Evolutionary conservation across 2,888 invertebrate genomes (phyloP), one percentile per base, ranked within the genome.

Genomic region (Pristionchus fissidentatus): DNA sequence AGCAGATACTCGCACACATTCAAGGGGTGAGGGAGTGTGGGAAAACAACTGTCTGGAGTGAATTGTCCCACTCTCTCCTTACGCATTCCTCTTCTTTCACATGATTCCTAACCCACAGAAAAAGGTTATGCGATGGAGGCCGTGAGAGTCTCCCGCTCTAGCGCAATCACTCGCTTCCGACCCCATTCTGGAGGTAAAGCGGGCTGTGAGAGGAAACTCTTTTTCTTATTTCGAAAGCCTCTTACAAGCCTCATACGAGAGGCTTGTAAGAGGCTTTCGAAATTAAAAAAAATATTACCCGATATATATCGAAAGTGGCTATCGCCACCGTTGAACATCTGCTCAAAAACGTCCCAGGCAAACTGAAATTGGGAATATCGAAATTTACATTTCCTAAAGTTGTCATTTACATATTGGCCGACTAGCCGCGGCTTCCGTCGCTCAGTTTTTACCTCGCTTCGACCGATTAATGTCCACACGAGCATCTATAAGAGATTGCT

Each of bases 301-400:
- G 49, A 49, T 1, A 49, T 49, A 32, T 32, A 77, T 26, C 26
- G n/a, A 26, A 77, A 77, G 1, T 46, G 32, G 32, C 49, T 46
- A 5, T 46, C 46, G 0, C 49, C 75, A 3, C 35, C 75, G 22
- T 77, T 49, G 49, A 77, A 49, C 46, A 77, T 49, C 32, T 77
- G 49, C 1, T 77, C 75, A 8, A 77, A 49, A 22, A 77, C 75
- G 7, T 46, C 75, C 75, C 75, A 77, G 1, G 75, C 13, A 26
- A 77, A 77, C 75, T 77, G 49, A 0, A 32, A 38, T 22, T 26
- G 10, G 7, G 4, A 43, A 2, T n/a, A n/a, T 73, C n/a, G n/a
- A 43, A n/a, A 5, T 41, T 38, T 19, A 13, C 10, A 57, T 5
- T 3, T 26, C 8, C n/a, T n/a, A 3, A 26, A 4, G 26, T 29